Evolutionary conservation across 2,888 invertebrate genomes (phyloP).

Genomic region (Rhogogaster chlorosoma): DNA sequence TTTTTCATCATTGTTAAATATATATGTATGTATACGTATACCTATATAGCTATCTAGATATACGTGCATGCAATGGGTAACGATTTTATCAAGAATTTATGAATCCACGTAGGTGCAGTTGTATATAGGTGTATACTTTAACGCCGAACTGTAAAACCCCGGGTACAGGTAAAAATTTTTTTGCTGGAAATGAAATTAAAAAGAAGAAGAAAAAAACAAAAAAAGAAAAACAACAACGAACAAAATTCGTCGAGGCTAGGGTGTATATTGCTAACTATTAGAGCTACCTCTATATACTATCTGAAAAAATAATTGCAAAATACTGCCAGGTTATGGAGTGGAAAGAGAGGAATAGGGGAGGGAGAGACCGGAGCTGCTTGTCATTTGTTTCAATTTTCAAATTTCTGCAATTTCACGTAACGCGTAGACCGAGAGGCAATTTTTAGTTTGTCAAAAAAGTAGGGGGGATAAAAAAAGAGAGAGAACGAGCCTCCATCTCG

Average conservation of each 20-base stretch:
- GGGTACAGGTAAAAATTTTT: background rate
- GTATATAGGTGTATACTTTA: background rate
- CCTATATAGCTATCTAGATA: background rate
- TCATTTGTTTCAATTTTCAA: slow-evolving; percentile 5
- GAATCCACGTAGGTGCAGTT: background rate
- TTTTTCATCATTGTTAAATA: background rate
- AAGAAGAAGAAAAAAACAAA: background rate
- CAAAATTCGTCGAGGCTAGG: background rate
- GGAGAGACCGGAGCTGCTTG: background rate
- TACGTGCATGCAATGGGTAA: background rate
- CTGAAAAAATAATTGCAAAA: background rate
- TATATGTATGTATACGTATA: background rate
- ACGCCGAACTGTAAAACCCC: background rate
- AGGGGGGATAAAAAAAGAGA: background rate
- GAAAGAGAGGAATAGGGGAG: background rate
- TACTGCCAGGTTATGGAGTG: background rate
- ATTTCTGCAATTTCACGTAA: background rate
- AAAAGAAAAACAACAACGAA: background rate
- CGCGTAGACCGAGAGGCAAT: background rate
- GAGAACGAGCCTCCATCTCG: background rate
- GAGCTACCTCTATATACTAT: background rate
- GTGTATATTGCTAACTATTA: background rate
- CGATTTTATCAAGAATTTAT: slow-evolving; percentile 2
- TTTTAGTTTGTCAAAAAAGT: background rate
- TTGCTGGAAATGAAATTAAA: background rate